A percentile compares a stretch with the other conserved stretches of the same genome.
These are phyloP conservation scores for Pomacea canaliculata DNA, from an alignment of 2,888 invertebrate genomes.

Conservation along the genomic window DNA sequence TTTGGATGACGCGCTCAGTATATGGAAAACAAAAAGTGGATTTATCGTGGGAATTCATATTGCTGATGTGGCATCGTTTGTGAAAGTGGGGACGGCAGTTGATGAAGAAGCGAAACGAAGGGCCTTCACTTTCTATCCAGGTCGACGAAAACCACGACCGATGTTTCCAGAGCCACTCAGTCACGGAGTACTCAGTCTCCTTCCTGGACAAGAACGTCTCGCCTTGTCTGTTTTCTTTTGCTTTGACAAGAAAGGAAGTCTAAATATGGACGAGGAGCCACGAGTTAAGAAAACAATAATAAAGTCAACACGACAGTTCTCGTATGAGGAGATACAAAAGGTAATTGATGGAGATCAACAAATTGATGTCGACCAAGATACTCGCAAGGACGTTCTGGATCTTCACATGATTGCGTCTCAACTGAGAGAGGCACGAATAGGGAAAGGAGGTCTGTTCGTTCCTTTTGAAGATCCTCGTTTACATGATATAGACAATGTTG, in stretches of 20 bases:
- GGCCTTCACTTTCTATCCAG: constrained; percentile 40
- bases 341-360: constrained; percentile 30
- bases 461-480: constrained; percentile 30
- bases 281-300: constrained; percentile 34
- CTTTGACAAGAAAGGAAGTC: constrained; percentile 34
- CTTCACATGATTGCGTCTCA: constrained; percentile 32
- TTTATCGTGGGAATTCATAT: constrained; percentile 48
- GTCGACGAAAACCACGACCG: constrained; percentile 30
- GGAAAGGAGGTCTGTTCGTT: constrained; percentile 28
- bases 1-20: constrained; percentile 48
- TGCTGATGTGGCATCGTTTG: constrained; percentile 44
- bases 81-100: constrained; percentile 36
- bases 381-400: constrained; percentile 25
- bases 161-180: constrained; percentile 54
- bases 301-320: constrained; percentile 35
- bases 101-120: constrained; percentile 44
- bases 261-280: constrained; percentile 20
- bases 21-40: constrained; percentile 22
- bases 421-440: constrained; percentile 29
- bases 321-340: constrained; percentile 44
- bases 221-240: constrained; percentile 47
- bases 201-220: constrained; percentile 38
- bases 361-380: not conserved
- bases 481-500: constrained; percentile 16
- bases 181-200: constrained; percentile 42